phyloP scores from a whole-genome alignment of 92 coral and sea anemone species.

The Paragorgia papillata region DNA sequence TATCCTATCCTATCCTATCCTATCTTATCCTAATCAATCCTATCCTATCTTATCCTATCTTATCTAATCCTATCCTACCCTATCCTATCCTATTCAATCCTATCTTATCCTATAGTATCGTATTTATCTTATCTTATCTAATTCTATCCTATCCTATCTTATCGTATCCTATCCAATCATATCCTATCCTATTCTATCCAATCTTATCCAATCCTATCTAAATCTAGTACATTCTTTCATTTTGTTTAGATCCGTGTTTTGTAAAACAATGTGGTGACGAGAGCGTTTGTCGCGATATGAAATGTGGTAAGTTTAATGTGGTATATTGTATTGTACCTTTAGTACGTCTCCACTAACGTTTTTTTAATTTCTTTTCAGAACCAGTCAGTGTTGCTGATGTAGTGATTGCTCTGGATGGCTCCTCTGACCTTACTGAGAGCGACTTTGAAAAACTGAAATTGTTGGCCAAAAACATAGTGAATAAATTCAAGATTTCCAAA shows the following conservation, averaged over 20 bases:
- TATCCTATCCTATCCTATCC: no score
- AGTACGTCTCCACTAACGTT: neutral
- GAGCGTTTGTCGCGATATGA: conserved; percentile 20
- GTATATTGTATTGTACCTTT: neutral
- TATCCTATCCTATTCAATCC: no score
- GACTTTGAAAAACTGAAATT: conserved; percentile 50
- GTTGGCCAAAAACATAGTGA: conserved; percentile 35
- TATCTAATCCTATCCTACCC: no score
- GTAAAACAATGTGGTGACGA: conserved; percentile 27
- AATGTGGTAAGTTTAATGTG: conserved; percentile 12
- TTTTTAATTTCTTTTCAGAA: neutral
- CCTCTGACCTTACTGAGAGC: conserved; percentile 38
- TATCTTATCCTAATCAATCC: no score
- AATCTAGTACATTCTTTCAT: no score
- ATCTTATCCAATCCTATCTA: no score
- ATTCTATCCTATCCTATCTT: no score
- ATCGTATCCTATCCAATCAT: no score
- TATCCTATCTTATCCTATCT: no score
- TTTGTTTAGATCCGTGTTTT: conserved; percentile 46
- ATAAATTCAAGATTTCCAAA: conserved; percentile 36
- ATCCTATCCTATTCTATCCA: no score
- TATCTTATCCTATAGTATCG: no score
- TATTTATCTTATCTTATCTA: no score
- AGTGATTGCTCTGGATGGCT: conserved; percentile 52
- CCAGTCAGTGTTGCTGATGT: conserved; percentile 43